Evolutionary conservation across 2,113 vertebrate species (phyloP), one percentile per base, ranked within the genome.

Genomic region (Procapra przewalskii): DNA sequence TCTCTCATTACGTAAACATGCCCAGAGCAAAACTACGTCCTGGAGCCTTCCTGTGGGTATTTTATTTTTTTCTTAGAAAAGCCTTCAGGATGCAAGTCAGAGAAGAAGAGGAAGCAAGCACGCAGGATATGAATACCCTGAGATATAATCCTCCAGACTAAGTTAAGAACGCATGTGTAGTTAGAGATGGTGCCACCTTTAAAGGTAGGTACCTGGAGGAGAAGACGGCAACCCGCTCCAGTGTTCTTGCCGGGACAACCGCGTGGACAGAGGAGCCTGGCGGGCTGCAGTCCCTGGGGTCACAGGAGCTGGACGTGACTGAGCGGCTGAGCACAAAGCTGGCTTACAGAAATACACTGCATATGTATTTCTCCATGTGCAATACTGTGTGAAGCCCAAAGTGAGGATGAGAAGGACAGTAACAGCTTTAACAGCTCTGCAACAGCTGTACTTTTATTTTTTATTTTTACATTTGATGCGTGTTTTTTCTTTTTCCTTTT

Each of bases 81-180:
- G 60, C 7, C n/a, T 79, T 52, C 7, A 52, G 45, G 43, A 60
- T n/a, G 8, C 11, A 11, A 14, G 21, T 6, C 9, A 55, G 59
- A 80, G 43, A 52, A 10, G n/a, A 17, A 1, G 13, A 17, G 16
- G 5, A 40, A n/a, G 23, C 19, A 67, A 40, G 4, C 11, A 29
- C 0, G 12, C 19, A 9, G 1, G 19, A 16, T 40, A 67, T 43
- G 31, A 59, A 6, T 5, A n/a, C 7, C 0, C 33, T 25, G 3
- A 21, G 31, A 36, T 55, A 33, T 4, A 45, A 31, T 5, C 23
- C 4, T 43, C 19, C 21, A 27, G 43, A 21, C 79, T 45, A 16
- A 52, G 33, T 40, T 25, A 86, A 19, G 64, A 71, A 15, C 0
- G 4, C 4, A 1, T 2, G 3, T 6, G 11, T 31, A 40, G 40